phyloP scores from a whole-genome alignment of 2,888 invertebrate genomes.

The Nezara viridula region DNA sequence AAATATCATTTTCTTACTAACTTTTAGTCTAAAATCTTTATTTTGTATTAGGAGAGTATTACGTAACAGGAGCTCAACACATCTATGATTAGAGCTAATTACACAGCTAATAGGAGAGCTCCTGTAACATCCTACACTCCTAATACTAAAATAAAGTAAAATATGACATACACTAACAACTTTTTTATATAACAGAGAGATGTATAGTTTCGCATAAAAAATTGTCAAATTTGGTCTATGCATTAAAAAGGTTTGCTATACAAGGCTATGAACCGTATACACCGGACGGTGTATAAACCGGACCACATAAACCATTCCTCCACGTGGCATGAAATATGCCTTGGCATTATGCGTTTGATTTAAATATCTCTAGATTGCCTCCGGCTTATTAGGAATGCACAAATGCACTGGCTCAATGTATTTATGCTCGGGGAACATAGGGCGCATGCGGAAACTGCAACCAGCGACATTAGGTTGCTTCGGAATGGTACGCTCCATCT shows the following conservation, averaged over 20 bases:
- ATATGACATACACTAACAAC: no score
- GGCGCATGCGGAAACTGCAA: conserved; percentile 30
- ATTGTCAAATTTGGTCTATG: neutral
- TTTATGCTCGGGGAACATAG: neutral
- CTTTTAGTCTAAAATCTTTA: no score
- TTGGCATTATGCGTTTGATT: conserved; percentile 12
- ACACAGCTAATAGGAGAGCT: no score
- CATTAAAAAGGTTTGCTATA: neutral
- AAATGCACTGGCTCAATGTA: neutral
- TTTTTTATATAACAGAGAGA: no score
- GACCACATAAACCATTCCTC: conserved; percentile 23
- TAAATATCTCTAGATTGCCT: conserved; percentile 29
- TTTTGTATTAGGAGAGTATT: no score
- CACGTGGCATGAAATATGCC: neutral
- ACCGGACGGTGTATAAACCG: neutral
- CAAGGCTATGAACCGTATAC: neutral
- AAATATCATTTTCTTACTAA: no score
- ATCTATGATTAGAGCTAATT: no score
- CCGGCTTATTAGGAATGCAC: conserved; percentile 23
- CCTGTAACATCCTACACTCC: no score
- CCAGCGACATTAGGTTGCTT: neutral
- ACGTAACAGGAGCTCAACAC: no score
- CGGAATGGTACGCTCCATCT: neutral
- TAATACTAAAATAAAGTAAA: no score
- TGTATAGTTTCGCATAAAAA: neutral